Base-by-base conservation (phyloP, 2,113 vertebrate species). In the Semicossyphus pulcher region DNA sequence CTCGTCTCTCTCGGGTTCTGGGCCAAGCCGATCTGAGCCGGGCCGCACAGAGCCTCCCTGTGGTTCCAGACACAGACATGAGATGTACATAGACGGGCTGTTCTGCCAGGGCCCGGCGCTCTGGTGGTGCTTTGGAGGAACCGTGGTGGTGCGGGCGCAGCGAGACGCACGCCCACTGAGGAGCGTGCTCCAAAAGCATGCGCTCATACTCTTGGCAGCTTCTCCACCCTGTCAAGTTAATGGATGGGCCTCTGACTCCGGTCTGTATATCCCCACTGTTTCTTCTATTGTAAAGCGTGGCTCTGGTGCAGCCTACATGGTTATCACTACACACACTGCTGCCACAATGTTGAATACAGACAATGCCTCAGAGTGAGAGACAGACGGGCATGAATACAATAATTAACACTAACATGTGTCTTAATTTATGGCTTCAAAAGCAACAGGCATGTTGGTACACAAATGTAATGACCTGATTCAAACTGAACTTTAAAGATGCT, bases 141-240 rank as follows among this genome's bases (percentile, higher is more conserved):
- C 80, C 44, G 4, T 62, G 79, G 83, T 16, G 25, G 88, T 81
- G 84, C 69, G 78, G 84, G 78, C 48, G 61, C 80, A 83, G 80
- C 34, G 36, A 87, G 71, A 87, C 74, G 76, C 83, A 80, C 87
- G 42, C 88, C 88, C 86, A 83, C 71, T n/a, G 51, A 87, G 81
- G 73, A 90, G 59, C 63, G 69, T 75, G 85, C 76, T 87, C 83
- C 88, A 92, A 88, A 44, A 87, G 74, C 90, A 90, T 92, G 88
- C 72, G 83, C 89, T 91, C 90, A 91, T 90, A 79, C 80, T 81
- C 81, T 89, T 91, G 89, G 89, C 90, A 91, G 88, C 90, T 79
- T 53, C 80, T 88, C 84, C 75, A 78, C 81, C 76, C 86, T 91
- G 91, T 93, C 91, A 90, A 89, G 56, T 84, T 92, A 92, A 93